phyloP scores from a whole-genome alignment of 2,797 vertebrate species.

The Malurus splendens region DNA sequence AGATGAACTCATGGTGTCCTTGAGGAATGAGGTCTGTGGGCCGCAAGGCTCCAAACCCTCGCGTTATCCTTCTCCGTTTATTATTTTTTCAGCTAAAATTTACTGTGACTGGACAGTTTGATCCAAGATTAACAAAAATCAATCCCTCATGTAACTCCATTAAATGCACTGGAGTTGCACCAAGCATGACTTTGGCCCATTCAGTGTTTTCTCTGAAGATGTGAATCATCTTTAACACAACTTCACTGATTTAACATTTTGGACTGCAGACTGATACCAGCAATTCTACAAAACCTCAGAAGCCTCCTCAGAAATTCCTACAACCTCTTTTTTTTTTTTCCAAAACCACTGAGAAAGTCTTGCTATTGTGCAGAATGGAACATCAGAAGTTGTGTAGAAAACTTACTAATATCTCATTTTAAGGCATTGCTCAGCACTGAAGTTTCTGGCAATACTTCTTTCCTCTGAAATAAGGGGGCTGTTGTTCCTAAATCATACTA shows the following conservation, averaged over 20 bases:
- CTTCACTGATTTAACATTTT: neutral
- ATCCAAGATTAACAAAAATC: conserved; percentile 36
- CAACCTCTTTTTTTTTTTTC: neutral
- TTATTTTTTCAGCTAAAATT: conserved; percentile 1
- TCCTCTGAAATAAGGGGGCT: neutral
- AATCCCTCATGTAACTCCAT: neutral
- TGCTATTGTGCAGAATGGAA: neutral
- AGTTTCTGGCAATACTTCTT: neutral
- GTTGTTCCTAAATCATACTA: neutral
- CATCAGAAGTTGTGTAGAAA: neutral
- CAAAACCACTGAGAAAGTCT: neutral
- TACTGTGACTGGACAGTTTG: neutral
- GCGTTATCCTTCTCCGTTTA: neutral
- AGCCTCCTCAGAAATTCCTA: neutral
- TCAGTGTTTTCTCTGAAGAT: conserved; percentile 21
- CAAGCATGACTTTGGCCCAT: neutral
- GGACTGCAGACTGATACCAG: neutral
- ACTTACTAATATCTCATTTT: neutral
- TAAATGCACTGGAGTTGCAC: neutral
- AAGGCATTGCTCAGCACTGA: neutral
- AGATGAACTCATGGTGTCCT: neutral
- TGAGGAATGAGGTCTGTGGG: neutral
- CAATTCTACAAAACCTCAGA: neutral
- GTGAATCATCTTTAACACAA: neutral
- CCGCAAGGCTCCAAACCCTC: neutral